Evolutionary conservation across 2,113 vertebrate species (phyloP).

Genomic region (Oceanodroma tethys): DNA sequence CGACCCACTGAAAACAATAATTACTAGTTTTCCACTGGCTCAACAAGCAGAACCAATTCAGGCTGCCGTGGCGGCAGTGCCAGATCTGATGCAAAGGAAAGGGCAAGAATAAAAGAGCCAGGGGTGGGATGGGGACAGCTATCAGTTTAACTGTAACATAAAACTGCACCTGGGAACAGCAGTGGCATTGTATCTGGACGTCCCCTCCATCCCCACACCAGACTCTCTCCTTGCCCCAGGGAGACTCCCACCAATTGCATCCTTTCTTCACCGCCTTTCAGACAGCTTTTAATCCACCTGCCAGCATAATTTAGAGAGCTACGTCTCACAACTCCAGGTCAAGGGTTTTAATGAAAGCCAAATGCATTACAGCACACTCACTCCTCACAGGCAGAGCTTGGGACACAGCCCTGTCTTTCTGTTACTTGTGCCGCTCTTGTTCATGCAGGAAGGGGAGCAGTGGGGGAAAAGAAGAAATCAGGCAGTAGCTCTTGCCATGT

Average conservation of each 20-base stretch:
- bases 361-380: fast-evolving
- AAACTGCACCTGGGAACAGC: not conserved
- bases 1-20: not conserved
- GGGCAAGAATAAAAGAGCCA: not conserved
- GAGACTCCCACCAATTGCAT: not conserved
- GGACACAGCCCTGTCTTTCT: not conserved
- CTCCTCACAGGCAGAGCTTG: not conserved
- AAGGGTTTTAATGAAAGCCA: constrained; percentile 4
- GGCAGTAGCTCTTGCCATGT: not conserved
- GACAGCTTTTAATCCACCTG: constrained; percentile 15
- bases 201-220: not conserved
- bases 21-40: not conserved
- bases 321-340: not conserved
- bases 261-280: not conserved
- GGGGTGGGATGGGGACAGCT: not conserved
- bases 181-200: not conserved
- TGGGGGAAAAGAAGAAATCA: not conserved
- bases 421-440: not conserved
- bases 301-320: not conserved
- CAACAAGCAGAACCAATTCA: not conserved
- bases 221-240: not conserved
- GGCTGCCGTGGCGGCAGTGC: not conserved
- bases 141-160: not conserved
- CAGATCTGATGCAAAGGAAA: not conserved
- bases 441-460: not conserved